These are phyloP conservation scores for Apistogramma diplotaenia DNA, from an alignment of 2,113 vertebrate genomes.

Conservation along the genomic window DNA sequence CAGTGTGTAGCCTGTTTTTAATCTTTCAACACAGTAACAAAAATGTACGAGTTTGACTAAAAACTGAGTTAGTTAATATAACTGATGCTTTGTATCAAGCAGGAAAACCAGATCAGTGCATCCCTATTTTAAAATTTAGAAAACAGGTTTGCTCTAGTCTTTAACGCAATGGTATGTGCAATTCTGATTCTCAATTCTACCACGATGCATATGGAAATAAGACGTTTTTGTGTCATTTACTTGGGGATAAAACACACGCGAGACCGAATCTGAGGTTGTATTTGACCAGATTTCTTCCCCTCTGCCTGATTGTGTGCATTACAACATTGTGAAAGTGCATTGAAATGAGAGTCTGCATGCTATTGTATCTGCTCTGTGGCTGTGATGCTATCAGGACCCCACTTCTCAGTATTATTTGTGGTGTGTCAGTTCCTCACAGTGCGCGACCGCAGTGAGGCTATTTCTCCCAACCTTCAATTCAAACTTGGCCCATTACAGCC, in stretches of 20 bases:
- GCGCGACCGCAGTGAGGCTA: conserved; percentile 78
- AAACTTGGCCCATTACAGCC: conserved; percentile 85
- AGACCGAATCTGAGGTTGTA: conserved; percentile 36
- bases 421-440: conserved; percentile 81
- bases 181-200: background rate
- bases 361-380: conserved; percentile 70
- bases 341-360: conserved; percentile 73
- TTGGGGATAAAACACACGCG: conserved; percentile 6
- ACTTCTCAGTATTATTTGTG: conserved; percentile 79
- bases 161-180: background rate
- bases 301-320: conserved; percentile 58
- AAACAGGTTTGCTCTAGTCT: background rate
- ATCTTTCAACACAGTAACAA: background rate
- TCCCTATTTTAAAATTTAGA: background rate
- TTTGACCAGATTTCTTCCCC: conserved; percentile 44
- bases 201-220: background rate
- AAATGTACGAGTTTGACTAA: background rate
- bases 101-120: background rate
- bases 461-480: conserved; percentile 86
- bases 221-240: conserved; percentile 17
- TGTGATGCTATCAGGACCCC: conserved; percentile 74
- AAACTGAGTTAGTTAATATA: background rate
- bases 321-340: conserved; percentile 71
- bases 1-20: background rate
- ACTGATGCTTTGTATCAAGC: background rate